These are phyloP conservation scores for Hesperophylax magnus DNA, from an alignment of 1,140 invertebrate species.

Conservation along the genomic window DNA sequence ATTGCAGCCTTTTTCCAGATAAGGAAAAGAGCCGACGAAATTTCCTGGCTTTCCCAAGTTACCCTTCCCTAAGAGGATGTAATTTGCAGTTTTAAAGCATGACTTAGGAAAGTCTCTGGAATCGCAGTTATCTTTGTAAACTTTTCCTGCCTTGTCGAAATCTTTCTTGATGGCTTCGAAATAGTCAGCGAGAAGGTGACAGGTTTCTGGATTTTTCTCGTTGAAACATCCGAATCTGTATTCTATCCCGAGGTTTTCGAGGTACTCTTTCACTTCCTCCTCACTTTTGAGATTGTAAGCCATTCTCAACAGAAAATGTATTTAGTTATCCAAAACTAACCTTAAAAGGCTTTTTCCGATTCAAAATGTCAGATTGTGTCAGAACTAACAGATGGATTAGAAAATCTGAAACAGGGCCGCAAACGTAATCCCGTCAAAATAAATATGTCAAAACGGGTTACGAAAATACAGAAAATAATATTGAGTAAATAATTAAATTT, in stretches of 20 bases:
- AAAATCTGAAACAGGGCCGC: background rate
- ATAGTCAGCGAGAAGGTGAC: slow-evolving; percentile 91
- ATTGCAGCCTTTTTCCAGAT: slow-evolving; percentile 86
- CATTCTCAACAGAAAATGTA: slow-evolving; percentile 25
- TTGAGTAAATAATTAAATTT: background rate
- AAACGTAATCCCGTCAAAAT: background rate
- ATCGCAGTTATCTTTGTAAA: slow-evolving; percentile 90
- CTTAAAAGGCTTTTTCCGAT: slow-evolving; percentile 7
- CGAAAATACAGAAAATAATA: slow-evolving; percentile 6
- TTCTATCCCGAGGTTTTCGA: slow-evolving; percentile 92
- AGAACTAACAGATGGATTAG: too few relatives aligned
- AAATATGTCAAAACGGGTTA: background rate
- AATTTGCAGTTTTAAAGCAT: slow-evolving; percentile 88
- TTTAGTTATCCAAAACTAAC: slow-evolving; percentile 2
- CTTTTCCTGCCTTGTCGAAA: slow-evolving; percentile 80
- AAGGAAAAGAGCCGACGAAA: slow-evolving; percentile 74
- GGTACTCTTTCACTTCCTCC: slow-evolving; percentile 88
- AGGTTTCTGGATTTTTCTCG: slow-evolving; percentile 78
- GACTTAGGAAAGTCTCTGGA: slow-evolving; percentile 85
- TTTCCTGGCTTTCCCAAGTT: slow-evolving; percentile 69
- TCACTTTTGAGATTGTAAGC: slow-evolving; percentile 82
- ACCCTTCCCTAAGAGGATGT: slow-evolving; percentile 76
- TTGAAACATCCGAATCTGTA: slow-evolving; percentile 90
- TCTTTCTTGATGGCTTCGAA: slow-evolving; percentile 87
- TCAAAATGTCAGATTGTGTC: background rate